These are phyloP conservation scores for Drosophila maculinotata DNA, from an alignment of 2,888 invertebrate genomes.

Conservation along the genomic window DNA sequence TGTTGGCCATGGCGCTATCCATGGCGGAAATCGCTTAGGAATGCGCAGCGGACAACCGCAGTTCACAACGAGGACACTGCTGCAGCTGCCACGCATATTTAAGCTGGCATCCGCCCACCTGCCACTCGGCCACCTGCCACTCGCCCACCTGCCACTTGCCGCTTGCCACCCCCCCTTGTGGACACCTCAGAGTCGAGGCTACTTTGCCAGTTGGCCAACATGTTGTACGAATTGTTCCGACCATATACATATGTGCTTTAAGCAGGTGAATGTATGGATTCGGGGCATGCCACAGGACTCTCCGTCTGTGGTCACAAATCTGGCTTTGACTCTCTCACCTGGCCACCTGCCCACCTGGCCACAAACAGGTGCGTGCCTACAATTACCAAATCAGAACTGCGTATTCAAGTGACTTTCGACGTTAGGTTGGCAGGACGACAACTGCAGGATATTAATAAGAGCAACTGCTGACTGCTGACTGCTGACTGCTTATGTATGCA, in stretches of 20 bases:
- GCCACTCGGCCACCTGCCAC: background rate
- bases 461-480: too few relatives aligned
- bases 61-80: slow-evolving; percentile 14
- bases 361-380: background rate
- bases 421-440: too few relatives aligned
- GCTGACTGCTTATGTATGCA: too few relatives aligned
- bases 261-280: slow-evolving; percentile 4
- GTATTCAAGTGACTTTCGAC: too few relatives aligned
- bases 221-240: slow-evolving; percentile 8
- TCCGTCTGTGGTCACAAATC: slow-evolving; percentile 13
- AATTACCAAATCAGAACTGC: slow-evolving; percentile 1
- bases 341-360: too few relatives aligned
- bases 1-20: slow-evolving; percentile 14
- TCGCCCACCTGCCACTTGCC: background rate
- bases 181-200: slow-evolving; percentile 25
- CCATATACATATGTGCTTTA: background rate
- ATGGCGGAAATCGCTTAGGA: slow-evolving; percentile 40
- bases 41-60: slow-evolving; percentile 32
- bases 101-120: slow-evolving; percentile 11
- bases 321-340: slow-evolving; percentile 25
- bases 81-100: slow-evolving; percentile 56
- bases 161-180: background rate
- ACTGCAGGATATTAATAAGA: too few relatives aligned
- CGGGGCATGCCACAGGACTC: slow-evolving; percentile 3
- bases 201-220: slow-evolving; percentile 20